These are phyloP conservation scores for Autographa gamma DNA, from an alignment of 2,888 invertebrate species.

Conservation along the genomic window DNA sequence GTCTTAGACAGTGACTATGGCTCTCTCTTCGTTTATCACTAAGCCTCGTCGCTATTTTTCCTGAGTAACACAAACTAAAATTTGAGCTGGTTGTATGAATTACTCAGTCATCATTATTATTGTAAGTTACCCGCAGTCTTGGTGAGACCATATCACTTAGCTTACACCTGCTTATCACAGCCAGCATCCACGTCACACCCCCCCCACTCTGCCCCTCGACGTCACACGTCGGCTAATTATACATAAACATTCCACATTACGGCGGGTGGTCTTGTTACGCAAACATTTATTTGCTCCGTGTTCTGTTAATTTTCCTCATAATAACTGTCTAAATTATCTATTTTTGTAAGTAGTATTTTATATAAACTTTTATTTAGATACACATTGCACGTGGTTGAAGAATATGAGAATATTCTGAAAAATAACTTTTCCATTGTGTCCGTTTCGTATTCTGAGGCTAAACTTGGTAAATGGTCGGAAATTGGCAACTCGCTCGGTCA, in stretches of 20 bases:
- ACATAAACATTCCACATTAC: conserved; percentile 18
- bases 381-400: not conserved
- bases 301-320: not conserved
- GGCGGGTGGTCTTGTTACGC: not conserved
- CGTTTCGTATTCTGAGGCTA: not conserved
- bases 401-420: not conserved
- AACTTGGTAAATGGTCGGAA: not conserved
- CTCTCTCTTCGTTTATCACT: too few relatives aligned
- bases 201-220: not conserved
- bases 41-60: too few relatives aligned
- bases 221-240: conserved; percentile 16
- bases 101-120: too few relatives aligned
- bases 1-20: too few relatives aligned
- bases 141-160: too few relatives aligned
- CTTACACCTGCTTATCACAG: too few relatives aligned
- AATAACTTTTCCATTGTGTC: not conserved
- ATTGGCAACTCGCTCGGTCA: conserved; percentile 1
- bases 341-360: not conserved
- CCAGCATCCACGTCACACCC: not conserved
- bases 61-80: too few relatives aligned
- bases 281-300: not conserved
- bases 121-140: too few relatives aligned
- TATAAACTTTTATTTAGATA: not conserved
- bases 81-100: too few relatives aligned
- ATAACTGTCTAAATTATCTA: not conserved